phyloP scores from a whole-genome alignment of 2,113 vertebrate genomes.

The Crotalus helleri region DNA sequence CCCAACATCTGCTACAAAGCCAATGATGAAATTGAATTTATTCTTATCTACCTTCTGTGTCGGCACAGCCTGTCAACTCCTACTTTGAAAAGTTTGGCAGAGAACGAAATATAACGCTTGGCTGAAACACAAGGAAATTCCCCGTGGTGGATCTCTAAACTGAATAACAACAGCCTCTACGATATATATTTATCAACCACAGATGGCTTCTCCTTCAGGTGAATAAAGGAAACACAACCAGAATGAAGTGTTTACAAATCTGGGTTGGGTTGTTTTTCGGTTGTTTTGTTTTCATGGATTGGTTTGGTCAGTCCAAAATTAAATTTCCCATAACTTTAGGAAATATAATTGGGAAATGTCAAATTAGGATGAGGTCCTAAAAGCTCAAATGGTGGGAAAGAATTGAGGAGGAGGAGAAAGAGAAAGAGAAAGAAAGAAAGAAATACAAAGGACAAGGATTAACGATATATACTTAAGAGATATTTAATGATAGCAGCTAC shows the following conservation, averaged over 20 bases:
- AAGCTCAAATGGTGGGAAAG: not conserved
- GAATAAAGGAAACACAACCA: slow-evolving; percentile 26
- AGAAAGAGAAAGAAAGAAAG: no score
- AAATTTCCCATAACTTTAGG: slow-evolving; percentile 18
- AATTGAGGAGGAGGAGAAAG: not conserved
- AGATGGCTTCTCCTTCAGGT: slow-evolving; percentile 28
- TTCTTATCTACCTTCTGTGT: slow-evolving; percentile 68
- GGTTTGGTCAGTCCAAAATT: not conserved
- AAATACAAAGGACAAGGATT: not conserved
- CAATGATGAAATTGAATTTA: slow-evolving; percentile 70
- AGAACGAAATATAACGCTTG: slow-evolving; percentile 51
- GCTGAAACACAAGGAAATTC: slow-evolving; percentile 39
- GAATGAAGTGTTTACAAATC: slow-evolving; percentile 27
- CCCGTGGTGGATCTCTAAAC: slow-evolving; percentile 34
- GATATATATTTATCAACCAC: slow-evolving; percentile 18
- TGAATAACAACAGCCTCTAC: not conserved
- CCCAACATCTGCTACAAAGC: slow-evolving; percentile 63
- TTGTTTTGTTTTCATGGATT: slow-evolving; percentile 2
- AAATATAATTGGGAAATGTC: slow-evolving; percentile 8
- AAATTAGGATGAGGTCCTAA: not conserved
- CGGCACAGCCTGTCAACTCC: slow-evolving; percentile 65
- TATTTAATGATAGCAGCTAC: not conserved
- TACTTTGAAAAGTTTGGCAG: slow-evolving; percentile 58
- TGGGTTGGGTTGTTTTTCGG: slow-evolving; percentile 23
- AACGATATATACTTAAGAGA: not conserved